Evolutionary conservation across 2,113 vertebrate genomes (phyloP).

Genomic region (Vulpes ferrilata): DNA sequence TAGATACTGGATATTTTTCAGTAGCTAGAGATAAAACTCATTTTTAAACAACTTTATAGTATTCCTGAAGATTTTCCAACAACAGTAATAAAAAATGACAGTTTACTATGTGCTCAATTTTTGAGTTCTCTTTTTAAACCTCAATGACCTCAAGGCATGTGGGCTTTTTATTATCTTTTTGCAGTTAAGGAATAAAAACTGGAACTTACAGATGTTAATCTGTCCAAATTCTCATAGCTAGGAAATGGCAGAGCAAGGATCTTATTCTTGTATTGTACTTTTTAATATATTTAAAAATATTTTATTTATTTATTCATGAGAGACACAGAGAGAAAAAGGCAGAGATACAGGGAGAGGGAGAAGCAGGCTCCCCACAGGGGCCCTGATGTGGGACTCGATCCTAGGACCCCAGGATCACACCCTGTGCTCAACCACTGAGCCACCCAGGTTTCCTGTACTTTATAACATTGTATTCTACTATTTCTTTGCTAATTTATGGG

Average conservation of each 20-base stretch:
- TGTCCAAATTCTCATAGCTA: background rate
- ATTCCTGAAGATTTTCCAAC: background rate
- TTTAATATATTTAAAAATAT: no score
- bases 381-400: no score
- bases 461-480: background rate
- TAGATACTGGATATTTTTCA: background rate
- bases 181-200: conserved; percentile 21
- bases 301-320: no score
- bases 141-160: background rate
- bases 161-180: background rate
- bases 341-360: no score
- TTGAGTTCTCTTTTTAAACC: background rate
- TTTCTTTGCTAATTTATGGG: conserved; percentile 16
- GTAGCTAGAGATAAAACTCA: background rate
- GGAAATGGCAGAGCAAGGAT: background rate
- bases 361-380: no score
- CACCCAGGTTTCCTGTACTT: background rate
- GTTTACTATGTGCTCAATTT: background rate
- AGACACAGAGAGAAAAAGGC: no score
- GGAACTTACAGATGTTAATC: background rate
- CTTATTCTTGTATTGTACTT: background rate
- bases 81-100: background rate
- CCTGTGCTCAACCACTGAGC: no score
- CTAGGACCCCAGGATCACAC: no score
- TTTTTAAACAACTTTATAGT: background rate